Evolutionary conservation across 1,140 invertebrate species (phyloP), one percentile per base, ranked within the genome.

Genomic region (Drosophila kohkoa): DNA sequence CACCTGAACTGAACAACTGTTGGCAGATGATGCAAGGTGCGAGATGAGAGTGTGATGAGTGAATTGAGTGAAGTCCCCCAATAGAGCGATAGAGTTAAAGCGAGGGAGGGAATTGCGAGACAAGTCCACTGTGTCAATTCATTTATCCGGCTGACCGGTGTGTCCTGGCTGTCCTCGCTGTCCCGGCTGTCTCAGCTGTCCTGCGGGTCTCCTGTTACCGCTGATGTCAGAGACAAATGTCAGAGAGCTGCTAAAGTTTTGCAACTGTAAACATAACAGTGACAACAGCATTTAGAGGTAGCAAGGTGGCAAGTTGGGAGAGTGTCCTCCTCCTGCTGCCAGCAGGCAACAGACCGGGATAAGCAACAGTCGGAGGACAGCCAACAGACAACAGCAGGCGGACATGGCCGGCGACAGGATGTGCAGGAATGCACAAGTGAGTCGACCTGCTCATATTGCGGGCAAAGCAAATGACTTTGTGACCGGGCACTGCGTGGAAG

Each of bases 231-330:
- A 35, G 78, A 77, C 51, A 54, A 62, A 59, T 59, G 73, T 64
- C 75, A 70, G 20, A 57, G 52, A 58, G 45, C 67, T 67, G 63
- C 68, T 64, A 71, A 78, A 82, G 76, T 88, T 87, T 82, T 66
- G 76, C 72, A 82, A 77, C 73, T 62, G 82, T 70, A 88, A 79
- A 87, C 83, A 87, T 32, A 77, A 70, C 46, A 70, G 64, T 79
- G 82, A 76, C 79, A 88, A 71, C 65, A 64, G 54, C 65, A 73
- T 78, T 86, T 64, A 52, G 48, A 16, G 32, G 55, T 25, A 25
- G 20, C 52, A 38, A 13, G 25, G 57, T 49, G 48, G 48, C 20
- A 49, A 16, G 13, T 3, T 49, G 46, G 8, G 1, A 49, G 16
- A 16, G n/a, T 38, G 35, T 35, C 25, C 13, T 11, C 11, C 11